Evolutionary conservation across 1,140 invertebrate species (phyloP).

Genomic region (Diorhabda sublineata): DNA sequence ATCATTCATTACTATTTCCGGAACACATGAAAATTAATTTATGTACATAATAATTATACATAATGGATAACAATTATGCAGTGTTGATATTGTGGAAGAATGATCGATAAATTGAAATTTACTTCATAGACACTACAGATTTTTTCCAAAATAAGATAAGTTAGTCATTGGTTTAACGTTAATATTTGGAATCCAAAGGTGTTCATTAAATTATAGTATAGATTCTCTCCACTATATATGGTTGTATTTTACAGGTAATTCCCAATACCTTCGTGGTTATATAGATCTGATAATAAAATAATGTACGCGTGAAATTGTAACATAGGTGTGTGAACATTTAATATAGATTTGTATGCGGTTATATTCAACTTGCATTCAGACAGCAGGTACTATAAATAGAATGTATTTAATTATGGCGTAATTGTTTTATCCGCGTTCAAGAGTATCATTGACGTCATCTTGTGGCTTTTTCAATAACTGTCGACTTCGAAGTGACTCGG

Average conservation of each 20-base stretch:
- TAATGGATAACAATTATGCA: no score
- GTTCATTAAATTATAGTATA: conserved; percentile 13
- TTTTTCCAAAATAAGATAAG: no score
- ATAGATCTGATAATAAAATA: conserved; percentile 42
- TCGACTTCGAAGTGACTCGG: no score
- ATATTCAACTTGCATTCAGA: conserved; percentile 24
- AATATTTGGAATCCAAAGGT: background rate
- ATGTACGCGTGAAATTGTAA: conserved; percentile 45
- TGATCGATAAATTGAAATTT: no score
- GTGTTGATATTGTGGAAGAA: no score
- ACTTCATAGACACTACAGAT: no score
- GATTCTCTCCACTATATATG: conserved; percentile 11
- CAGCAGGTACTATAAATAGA: conserved; percentile 44
- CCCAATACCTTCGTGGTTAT: conserved; percentile 32
- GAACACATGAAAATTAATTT: no score
- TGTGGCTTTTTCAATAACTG: background rate
- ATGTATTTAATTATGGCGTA: conserved; percentile 46
- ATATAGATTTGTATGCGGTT: conserved; percentile 37
- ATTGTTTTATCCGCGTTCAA: conserved; percentile 40
- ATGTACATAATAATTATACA: no score
- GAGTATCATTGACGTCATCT: conserved; percentile 15
- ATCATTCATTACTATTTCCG: background rate
- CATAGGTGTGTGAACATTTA: conserved; percentile 45
- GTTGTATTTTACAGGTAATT: conserved; percentile 29
- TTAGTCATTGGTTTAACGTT: no score